These are phyloP conservation scores for Drosophila subobscura DNA, from an alignment of 1,140 invertebrate species.

Conservation along the genomic window DNA sequence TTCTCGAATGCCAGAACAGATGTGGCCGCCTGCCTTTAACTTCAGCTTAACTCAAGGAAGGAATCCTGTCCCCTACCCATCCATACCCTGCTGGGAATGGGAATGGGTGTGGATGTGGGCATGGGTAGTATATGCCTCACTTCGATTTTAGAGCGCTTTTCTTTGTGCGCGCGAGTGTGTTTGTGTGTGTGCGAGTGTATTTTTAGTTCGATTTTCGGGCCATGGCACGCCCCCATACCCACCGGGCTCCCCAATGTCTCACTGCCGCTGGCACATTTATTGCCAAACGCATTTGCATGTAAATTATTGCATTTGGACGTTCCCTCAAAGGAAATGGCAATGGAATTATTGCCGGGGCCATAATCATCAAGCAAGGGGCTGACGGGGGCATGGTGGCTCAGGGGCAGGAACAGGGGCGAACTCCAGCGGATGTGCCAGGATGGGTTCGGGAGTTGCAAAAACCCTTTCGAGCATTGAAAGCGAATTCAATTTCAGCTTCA, in stretches of 20 bases:
- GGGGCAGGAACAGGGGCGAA: too few species aligned
- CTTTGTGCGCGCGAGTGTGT: constrained; percentile 12
- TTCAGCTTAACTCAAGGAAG: constrained; percentile 18
- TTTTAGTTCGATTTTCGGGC: constrained; percentile 45
- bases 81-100: too few species aligned
- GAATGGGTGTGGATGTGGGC: neutral
- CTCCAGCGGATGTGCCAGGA: too few species aligned
- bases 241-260: constrained; percentile 18
- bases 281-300: constrained; percentile 75
- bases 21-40: constrained; percentile 36
- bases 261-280: constrained; percentile 72
- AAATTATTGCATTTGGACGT: constrained; percentile 71
- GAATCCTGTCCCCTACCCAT: neutral
- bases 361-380: constrained; percentile 29
- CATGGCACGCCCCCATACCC: constrained; percentile 5
- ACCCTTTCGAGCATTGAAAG: neutral
- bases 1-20: constrained; percentile 53
- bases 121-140: constrained; percentile 13
- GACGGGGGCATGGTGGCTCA: too few species aligned
- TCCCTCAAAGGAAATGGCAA: constrained; percentile 42
- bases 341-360: constrained; percentile 53
- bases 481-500: neutral
- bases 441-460: neutral
- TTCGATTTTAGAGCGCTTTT: constrained; percentile 39
- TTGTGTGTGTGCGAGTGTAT: constrained; percentile 16